Evolutionary conservation across 2,797 vertebrate species (phyloP).

Genomic region (Microchirus variegatus): DNA sequence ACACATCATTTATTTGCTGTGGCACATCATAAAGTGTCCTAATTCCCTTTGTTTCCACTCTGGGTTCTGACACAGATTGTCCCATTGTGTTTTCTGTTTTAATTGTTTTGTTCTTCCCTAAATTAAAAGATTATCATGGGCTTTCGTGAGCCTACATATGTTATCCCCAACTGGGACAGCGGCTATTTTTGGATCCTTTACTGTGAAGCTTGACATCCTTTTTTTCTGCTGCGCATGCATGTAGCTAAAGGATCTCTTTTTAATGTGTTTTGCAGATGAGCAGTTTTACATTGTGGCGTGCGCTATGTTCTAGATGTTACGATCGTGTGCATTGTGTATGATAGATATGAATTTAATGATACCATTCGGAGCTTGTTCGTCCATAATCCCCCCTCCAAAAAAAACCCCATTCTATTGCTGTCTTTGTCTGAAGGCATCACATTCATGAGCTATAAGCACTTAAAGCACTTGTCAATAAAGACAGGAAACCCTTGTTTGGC

Average conservation of each 20-base stretch:
- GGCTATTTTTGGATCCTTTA: constrained; percentile 79
- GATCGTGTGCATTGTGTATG: constrained; percentile 20
- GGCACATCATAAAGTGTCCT: constrained; percentile 48
- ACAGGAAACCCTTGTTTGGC: constrained; percentile 39
- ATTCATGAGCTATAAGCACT: constrained; percentile 28
- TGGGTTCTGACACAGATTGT: constrained; percentile 56
- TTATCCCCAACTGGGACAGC: constrained; percentile 74
- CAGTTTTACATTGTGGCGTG: constrained; percentile 15
- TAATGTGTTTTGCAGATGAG: constrained; percentile 16
- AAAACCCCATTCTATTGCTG: no score
- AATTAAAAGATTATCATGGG: constrained; percentile 80
- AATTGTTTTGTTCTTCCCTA: constrained; percentile 72
- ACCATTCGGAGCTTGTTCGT: constrained; percentile 37
- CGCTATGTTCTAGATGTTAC: constrained; percentile 16
- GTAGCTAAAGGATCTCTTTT: constrained; percentile 18
- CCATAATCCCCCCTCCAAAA: no score
- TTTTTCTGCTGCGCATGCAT: constrained; percentile 57
- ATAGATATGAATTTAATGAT: constrained; percentile 45
- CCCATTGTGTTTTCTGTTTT: constrained; percentile 68
- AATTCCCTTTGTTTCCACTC: constrained; percentile 63
- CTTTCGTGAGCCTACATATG: constrained; percentile 77
- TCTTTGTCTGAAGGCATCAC: constrained; percentile 49
- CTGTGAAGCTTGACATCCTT: constrained; percentile 83
- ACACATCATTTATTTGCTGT: constrained; percentile 51
- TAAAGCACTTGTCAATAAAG: constrained; percentile 38